Percentiles rank a stretch among this genome's conserved stretches.
Conservation (phyloP, 2,113 vertebrate species). For the Mastomys coucha region DNA sequence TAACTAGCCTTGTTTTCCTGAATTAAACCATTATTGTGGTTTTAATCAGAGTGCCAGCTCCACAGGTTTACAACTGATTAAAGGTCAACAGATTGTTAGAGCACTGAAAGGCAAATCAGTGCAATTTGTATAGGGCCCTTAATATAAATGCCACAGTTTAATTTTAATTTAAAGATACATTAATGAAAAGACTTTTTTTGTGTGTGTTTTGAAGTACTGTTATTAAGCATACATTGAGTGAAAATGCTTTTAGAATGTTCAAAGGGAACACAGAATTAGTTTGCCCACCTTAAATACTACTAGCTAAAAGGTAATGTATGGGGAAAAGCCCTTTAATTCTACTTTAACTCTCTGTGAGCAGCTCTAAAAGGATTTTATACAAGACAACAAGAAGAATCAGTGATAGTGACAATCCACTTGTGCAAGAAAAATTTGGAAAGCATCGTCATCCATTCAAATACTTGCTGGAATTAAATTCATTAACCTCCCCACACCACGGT, state of each 20-base stretch:
- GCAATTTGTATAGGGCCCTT: slow-evolving; percentile 49
- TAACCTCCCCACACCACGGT: not conserved
- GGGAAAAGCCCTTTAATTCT: not conserved
- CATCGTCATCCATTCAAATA: not conserved
- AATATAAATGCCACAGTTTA: slow-evolving; percentile 33
- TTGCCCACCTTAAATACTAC: not conserved
- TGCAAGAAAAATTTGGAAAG: not conserved
- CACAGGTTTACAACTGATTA: slow-evolving; percentile 78
- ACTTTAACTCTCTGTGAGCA: not conserved
- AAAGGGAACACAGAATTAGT: slow-evolving; percentile 1
- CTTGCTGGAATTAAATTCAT: not conserved
- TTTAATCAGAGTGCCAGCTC: slow-evolving; percentile 69
- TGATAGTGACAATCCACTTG: slow-evolving; percentile 3
- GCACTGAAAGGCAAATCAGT: slow-evolving; percentile 61
- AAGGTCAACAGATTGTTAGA: slow-evolving; percentile 73
- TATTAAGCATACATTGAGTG: not conserved
- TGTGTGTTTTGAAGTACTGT: not conserved
- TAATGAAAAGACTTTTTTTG: slow-evolving; percentile 33
- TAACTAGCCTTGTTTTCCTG: slow-evolving; percentile 66
- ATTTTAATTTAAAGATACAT: slow-evolving; percentile 47
- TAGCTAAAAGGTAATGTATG: not conserved
- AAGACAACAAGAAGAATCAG: not conserved
- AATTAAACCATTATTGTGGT: slow-evolving; percentile 75
- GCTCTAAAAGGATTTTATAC: not conserved
- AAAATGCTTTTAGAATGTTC: not conserved